These are phyloP conservation scores for Hymenopus coronatus DNA, from an alignment of 2,888 invertebrate species.

Conservation along the genomic window DNA sequence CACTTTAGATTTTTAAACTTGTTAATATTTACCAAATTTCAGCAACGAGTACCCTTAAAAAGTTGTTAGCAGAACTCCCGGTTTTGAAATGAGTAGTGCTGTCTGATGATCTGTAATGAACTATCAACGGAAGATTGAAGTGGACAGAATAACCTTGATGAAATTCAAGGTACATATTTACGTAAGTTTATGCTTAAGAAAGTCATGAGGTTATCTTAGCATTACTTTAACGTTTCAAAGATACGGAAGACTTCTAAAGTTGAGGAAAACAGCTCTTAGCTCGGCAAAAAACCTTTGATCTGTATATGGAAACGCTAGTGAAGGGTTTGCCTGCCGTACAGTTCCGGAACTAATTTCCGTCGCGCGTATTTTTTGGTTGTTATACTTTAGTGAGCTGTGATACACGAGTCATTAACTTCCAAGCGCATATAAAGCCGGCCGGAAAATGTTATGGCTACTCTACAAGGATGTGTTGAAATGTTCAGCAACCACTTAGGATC, in stretches of 20 bases:
- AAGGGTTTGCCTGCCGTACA: background rate
- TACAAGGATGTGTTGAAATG: background rate
- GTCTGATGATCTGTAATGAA: no score
- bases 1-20: no score
- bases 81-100: no score
- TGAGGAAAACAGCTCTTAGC: background rate
- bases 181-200: no score
- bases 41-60: no score
- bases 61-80: no score
- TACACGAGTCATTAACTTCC: background rate
- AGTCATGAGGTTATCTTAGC: no score
- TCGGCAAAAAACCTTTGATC: background rate
- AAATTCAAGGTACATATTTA: no score
- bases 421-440: background rate
- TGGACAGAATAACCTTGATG: no score
- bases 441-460: background rate
- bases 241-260: background rate
- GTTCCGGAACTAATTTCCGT: background rate
- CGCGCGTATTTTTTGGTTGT: background rate
- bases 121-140: no score
- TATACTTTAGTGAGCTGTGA: background rate
- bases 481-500: background rate
- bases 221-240: background rate
- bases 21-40: no score
- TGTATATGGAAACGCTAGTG: background rate